A percentile compares a stretch with the other conserved stretches of the same genome.
Conservation (phyloP, 2,113 vertebrate genomes). For the Haemorhous mexicanus region DNA sequence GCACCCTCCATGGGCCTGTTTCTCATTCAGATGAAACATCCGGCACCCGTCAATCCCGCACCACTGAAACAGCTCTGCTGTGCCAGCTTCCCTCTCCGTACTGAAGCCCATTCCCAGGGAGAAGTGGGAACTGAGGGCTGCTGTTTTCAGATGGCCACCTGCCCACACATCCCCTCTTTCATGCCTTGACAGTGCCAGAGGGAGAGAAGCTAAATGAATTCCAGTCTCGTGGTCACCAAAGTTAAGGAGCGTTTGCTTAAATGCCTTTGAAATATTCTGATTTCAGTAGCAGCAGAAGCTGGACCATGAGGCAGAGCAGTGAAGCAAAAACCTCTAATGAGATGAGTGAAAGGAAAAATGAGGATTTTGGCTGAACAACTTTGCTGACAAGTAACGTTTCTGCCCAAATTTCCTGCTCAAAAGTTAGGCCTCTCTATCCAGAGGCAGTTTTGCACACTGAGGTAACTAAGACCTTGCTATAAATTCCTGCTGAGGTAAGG, state of each 20-base stretch:
- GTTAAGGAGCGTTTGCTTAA: not conserved
- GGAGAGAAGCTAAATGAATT: not conserved
- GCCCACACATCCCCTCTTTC: not conserved
- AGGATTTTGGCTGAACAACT: not conserved
- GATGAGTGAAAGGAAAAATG: not conserved
- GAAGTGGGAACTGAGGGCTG: not conserved
- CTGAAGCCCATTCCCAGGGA: not conserved
- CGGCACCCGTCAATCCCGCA: rapidly evolving
- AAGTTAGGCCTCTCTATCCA: not conserved
- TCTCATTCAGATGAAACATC: not conserved
- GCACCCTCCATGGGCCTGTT: not conserved
- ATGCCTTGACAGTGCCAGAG: not conserved
- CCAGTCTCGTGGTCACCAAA: rapidly evolving
- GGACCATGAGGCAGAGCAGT: not conserved
- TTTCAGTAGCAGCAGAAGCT: not conserved
- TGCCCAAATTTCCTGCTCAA: not conserved
- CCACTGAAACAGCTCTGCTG: rapidly evolving
- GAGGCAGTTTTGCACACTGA: not conserved
- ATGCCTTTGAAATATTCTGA: not conserved
- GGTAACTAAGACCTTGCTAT: not conserved
- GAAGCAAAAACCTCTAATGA: not conserved
- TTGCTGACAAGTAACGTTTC: not conserved
- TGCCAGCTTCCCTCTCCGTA: rapidly evolving
- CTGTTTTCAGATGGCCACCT: not conserved
- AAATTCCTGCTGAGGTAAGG: not conserved